Evolutionary conservation across 2,888 invertebrate species (phyloP).

Genomic region (Caenorhabditis sinica): DNA sequence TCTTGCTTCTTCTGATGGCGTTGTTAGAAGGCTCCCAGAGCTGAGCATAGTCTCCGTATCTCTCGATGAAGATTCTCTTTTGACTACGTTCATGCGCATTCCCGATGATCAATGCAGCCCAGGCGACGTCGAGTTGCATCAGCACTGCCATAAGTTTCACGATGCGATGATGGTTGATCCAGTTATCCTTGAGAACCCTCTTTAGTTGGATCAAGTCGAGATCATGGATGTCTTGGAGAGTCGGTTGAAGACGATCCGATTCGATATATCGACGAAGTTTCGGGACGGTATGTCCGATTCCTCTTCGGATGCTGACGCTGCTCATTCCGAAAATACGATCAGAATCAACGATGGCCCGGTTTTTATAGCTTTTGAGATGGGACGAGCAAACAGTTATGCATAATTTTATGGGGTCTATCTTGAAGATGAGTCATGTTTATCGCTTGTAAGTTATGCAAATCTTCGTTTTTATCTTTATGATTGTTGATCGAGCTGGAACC

Average conservation of each 20-base stretch:
- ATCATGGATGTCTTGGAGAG: neutral
- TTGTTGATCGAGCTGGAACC: too few species aligned
- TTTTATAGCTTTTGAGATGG: too few species aligned
- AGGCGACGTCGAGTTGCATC: neutral
- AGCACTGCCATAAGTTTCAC: neutral
- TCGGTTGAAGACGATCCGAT: slow-evolving; percentile 5
- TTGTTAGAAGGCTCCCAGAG: neutral
- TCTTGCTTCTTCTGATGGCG: slow-evolving; percentile 1
- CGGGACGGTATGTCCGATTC: neutral
- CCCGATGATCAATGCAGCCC: slow-evolving; percentile 15
- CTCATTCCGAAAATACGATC: slow-evolving; percentile 2
- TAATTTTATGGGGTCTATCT: too few species aligned
- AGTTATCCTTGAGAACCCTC: slow-evolving; percentile 10
- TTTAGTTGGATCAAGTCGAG: slow-evolving; percentile 5
- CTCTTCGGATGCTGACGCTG: neutral
- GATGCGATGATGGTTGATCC: neutral
- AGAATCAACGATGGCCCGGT: neutral
- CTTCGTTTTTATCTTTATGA: too few species aligned
- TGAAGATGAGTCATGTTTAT: too few species aligned
- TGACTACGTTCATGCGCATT: neutral
- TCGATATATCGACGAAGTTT: neutral
- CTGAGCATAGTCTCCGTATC: slow-evolving; percentile 1
- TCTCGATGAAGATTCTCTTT: neutral
- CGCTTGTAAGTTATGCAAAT: too few species aligned
- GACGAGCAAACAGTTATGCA: too few species aligned